A percentile compares a stretch with the other conserved stretches of the same genome.
Conservation (phyloP, 2,113 vertebrate genomes). For the Phalacrocorax aristotelis region DNA sequence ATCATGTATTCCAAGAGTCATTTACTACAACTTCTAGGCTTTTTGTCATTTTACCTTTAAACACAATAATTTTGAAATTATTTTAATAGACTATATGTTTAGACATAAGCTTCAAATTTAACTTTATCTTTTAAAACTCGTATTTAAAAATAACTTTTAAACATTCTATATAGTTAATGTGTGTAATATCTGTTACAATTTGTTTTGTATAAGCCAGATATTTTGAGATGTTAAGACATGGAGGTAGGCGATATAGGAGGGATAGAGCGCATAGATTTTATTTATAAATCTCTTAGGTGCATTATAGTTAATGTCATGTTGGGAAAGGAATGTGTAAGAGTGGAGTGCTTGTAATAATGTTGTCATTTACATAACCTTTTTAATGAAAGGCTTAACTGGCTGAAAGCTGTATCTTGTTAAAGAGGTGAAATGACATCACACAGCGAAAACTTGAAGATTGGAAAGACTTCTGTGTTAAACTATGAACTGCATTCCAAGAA, state of each 20-base stretch:
- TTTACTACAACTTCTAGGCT: neutral
- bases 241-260: neutral
- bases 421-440: neutral
- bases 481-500: constrained; percentile 6
- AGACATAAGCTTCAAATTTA: neutral
- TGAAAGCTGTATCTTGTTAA: neutral
- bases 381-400: neutral
- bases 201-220: neutral
- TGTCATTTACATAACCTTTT: neutral
- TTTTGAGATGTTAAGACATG: neutral
- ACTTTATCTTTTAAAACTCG: neutral
- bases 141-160: neutral
- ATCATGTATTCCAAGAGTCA: neutral
- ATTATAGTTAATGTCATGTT: neutral
- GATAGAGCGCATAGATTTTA: neutral
- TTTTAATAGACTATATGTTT: neutral
- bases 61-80: neutral
- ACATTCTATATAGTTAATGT: neutral
- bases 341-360: neutral
- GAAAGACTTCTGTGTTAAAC: neutral
- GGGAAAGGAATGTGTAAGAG: neutral
- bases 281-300: neutral
- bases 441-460: neutral
- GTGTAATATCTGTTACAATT: neutral
- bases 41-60: neutral